phyloP scores from a whole-genome alignment of 2,113 vertebrate genomes.

The Carlito syrichta region DNA sequence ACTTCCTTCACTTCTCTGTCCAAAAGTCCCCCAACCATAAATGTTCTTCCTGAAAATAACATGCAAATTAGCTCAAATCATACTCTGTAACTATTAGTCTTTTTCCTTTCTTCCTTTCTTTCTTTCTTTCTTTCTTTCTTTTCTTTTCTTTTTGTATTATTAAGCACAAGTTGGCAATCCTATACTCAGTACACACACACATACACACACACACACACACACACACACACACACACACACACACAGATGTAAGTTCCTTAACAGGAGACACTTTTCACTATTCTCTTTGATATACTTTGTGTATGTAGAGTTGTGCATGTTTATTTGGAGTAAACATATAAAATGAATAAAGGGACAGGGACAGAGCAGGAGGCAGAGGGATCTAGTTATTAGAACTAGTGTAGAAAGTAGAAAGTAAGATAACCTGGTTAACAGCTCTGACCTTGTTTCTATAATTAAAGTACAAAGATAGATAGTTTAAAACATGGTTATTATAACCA shows the following conservation, averaged over 20 bases:
- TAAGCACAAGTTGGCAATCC: neutral
- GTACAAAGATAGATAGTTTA: neutral
- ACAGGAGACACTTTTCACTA: neutral
- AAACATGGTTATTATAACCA: neutral
- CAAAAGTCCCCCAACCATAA: neutral
- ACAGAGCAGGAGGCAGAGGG: neutral
- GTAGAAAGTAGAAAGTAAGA: neutral
- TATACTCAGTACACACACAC: too few species aligned
- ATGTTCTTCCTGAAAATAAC: neutral
- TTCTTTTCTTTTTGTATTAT: neutral
- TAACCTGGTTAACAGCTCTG: neutral
- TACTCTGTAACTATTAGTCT: neutral
- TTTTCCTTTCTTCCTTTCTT: too few species aligned
- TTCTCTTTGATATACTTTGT: neutral
- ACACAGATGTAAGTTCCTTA: neutral
- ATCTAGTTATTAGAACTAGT: neutral
- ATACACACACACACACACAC: too few species aligned
- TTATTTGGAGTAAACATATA: neutral
- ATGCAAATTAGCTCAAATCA: neutral
- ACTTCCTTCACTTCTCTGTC: neutral
- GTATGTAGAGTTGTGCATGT: neutral
- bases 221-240: too few species aligned
- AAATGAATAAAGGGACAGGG: neutral
- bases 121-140: neutral
- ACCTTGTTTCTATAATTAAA: neutral